Base-by-base conservation (phyloP, 1,140 invertebrate species). In the Schmidtea mediterranea region DNA sequence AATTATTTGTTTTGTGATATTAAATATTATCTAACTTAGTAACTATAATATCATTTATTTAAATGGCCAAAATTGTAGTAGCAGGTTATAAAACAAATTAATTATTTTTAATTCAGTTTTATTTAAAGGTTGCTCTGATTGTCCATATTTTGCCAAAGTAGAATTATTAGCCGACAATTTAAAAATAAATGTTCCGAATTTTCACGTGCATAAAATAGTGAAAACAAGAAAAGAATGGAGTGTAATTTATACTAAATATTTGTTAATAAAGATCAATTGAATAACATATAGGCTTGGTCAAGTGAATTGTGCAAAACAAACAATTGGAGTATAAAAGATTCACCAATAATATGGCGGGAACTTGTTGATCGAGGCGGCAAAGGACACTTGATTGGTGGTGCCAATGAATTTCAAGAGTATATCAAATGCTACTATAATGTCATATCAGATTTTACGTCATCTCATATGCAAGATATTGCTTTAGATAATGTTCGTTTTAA, bases 361-460 rank as follows among this genome's bases (percentile, higher is more conserved):
- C 43, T 67, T 41, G 58, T 66, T 15, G 62, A 66, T 48, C 52
- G 62, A 18, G 65, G 65, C 19, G 64, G 65, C 2, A 65, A 65
- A 53, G 61, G 62, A n/a, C 58, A 63, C n/a, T 54, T 66, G 6
- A 62, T 67, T 45, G 65, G 65, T 36, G 62, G 59, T 24, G 57
- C 59, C 1, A 66, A 65, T 55, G 65, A 65, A 32, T 67, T 66
- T 45, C 62, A 67, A 50, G 63, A 66, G 53, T 67, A 66, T 56
- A 58, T 57, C 2, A 32, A 57, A 36, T 61, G 56, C 8, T 65
- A 66, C 52, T 67, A 67, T 54, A 59, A 40, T 40, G 13, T 21
- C n/a, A 21, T 40, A 16, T 40, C 15, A 8, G 15, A 40, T 16
- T 16, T 40, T n/a, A 15, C 39, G 3, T 16, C 39, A 5, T 13